Conservation (phyloP, 2,113 vertebrate genomes). For the Urocynchramus pylzowi region DNA sequence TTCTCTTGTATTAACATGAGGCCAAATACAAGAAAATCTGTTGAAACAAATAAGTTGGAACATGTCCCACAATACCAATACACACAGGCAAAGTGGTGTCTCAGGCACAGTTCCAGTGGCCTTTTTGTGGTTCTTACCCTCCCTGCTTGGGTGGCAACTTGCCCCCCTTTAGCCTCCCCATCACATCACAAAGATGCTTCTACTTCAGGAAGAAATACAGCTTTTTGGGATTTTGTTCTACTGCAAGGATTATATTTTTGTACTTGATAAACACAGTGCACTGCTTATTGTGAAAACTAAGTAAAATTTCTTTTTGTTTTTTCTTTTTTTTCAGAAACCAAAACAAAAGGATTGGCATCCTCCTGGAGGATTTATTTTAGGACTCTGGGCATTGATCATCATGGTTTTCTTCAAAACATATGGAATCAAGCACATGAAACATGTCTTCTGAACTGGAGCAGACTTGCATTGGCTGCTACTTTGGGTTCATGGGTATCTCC, state of each 20-base stretch:
- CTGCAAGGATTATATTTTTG: background rate
- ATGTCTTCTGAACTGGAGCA: slow-evolving; percentile 82
- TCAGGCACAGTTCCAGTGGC: background rate
- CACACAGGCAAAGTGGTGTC: rapidly evolving
- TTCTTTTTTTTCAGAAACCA: slow-evolving; percentile 82
- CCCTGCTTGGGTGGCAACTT: background rate
- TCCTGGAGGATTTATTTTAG: slow-evolving; percentile 96
- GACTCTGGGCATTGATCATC: slow-evolving; percentile 94
- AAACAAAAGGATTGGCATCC: slow-evolving; percentile 97
- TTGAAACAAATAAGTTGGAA: background rate
- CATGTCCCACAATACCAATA: background rate
- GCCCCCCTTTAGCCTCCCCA: background rate
- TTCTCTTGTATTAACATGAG: background rate
- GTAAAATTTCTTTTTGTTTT: background rate
- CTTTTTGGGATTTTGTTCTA: background rate
- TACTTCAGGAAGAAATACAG: background rate
- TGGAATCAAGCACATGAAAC: slow-evolving; percentile 95
- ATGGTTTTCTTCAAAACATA: slow-evolving; percentile 98
- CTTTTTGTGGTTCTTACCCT: background rate
- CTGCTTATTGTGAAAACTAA: background rate
- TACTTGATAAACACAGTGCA: background rate
- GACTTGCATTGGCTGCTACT: background rate
- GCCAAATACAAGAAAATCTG: background rate
- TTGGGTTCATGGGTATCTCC: background rate
- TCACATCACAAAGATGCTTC: background rate